These are phyloP conservation scores for Meloe dianella DNA, from an alignment of 2,888 invertebrate species.

Conservation along the genomic window DNA sequence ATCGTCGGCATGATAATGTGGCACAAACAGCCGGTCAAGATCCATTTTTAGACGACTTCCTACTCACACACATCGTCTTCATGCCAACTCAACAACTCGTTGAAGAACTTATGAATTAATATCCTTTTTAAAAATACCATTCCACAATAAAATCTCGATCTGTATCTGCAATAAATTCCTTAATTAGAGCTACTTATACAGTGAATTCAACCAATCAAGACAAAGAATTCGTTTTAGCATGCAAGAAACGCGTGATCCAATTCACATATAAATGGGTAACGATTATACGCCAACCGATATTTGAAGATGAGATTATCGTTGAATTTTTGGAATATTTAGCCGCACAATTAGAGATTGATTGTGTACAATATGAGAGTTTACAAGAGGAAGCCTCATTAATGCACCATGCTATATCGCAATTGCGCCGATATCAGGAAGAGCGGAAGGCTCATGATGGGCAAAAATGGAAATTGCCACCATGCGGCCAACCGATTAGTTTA, in stretches of 20 bases:
- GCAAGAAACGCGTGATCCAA: slow-evolving; percentile 76
- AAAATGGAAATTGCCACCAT: slow-evolving; percentile 74
- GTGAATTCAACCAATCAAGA: slow-evolving; percentile 67
- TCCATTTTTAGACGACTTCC: slow-evolving; percentile 81
- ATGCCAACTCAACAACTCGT: slow-evolving; percentile 79
- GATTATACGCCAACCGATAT: slow-evolving; percentile 75
- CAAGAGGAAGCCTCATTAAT: slow-evolving; percentile 74
- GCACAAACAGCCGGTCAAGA: slow-evolving; percentile 63
- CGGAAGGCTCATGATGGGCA: slow-evolving; percentile 66
- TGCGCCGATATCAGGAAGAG: slow-evolving; percentile 68
- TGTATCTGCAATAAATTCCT: slow-evolving; percentile 50
- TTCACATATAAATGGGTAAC: slow-evolving; percentile 80
- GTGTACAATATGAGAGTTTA: slow-evolving; percentile 63
- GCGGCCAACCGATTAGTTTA: slow-evolving; percentile 72
- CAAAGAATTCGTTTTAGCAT: slow-evolving; percentile 70
- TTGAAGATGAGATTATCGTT: slow-evolving; percentile 73
- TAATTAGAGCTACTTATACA: slow-evolving; percentile 63
- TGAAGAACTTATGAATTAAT: slow-evolving; percentile 75
- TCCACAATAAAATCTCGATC: not conserved
- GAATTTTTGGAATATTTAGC: slow-evolving; percentile 79
- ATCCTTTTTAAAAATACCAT: slow-evolving; percentile 64
- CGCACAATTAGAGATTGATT: slow-evolving; percentile 72
- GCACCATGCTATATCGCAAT: slow-evolving; percentile 70
- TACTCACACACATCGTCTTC: slow-evolving; percentile 82
- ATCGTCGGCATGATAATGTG: slow-evolving; percentile 62